Base-by-base conservation (phyloP, 2,888 invertebrate genomes). In the Eurytoma californica region DNA sequence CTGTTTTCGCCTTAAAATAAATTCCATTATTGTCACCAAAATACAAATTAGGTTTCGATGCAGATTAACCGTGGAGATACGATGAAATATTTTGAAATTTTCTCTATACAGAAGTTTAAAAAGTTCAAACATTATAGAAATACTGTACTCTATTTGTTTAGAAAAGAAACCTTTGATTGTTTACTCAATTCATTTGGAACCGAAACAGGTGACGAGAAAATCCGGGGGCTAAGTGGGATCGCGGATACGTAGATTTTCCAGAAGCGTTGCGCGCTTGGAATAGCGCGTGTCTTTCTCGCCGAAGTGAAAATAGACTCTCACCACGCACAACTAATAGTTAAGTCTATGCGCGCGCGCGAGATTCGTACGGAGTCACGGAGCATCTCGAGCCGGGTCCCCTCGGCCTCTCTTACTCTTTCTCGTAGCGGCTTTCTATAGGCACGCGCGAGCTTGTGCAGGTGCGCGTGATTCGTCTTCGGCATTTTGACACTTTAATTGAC, bases 401-500 rank as follows among this genome's bases (percentile, higher is more conserved):
- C 55, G 9, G 28, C 39, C 12, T 20, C 18, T 24, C 16, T 18
- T 4, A 16, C 28, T 53, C 28, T 53, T 53, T 39, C 60, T n/a
- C 65, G 30, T 2, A 2, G 24, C 24, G 24, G 24, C 24, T 24
- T 53, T 28, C 20, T 69, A 24, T 55, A 70, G 28, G n/a, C 20
- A 20, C 65, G 16, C 3, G 2, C 28, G 20, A 39, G 49, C 13
- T 3, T 16, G 30, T 63, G 76, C 80, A 80, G 80, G 80, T 80
- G 77, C 65, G 18, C 51, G 28, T 66, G 58, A 80, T 80, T 63
- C 47, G 73, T 80, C 80, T 69, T 77, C 47, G 14, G 39, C 39
- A 63, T 58, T 80, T 65, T 77, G 69, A 80, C 72, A 60, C 20
- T 69, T 80, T 80, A 80, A 80, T 80, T 55, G 76, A 67, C 69